Percentiles rank a stretch among this genome's conserved stretches.
phyloP scores from a whole-genome alignment of 2,888 invertebrate species.

The Smittia aterrima region DNA sequence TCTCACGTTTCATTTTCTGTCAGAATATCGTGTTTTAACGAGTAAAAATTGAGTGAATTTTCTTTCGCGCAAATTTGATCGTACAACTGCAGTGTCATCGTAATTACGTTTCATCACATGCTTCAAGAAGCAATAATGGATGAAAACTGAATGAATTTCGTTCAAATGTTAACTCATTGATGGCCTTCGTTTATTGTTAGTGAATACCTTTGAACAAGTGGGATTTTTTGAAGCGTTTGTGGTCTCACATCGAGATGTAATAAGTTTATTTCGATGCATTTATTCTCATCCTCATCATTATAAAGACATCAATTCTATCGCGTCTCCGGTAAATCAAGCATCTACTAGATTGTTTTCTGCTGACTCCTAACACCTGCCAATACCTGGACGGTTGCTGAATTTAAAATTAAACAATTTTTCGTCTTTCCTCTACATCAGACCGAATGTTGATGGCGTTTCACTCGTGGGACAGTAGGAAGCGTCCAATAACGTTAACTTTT shows the following conservation, averaged over 20 bases:
- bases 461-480: constrained; percentile 11
- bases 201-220: not conserved
- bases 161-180: not conserved
- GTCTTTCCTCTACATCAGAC: not conserved
- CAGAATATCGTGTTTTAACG: not conserved
- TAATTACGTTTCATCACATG: constrained; percentile 18
- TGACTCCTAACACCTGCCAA: not conserved
- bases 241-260: not conserved
- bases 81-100: not conserved
- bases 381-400: not conserved
- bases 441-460: not conserved
- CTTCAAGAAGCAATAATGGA: not conserved
- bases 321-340: not conserved
- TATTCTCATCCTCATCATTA: not conserved
- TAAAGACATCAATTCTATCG: not conserved
- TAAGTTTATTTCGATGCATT: not conserved
- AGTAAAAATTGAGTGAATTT: constrained; percentile 7
- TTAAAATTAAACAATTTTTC: not conserved
- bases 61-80: not conserved
- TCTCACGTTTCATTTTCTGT: constrained; percentile 11
- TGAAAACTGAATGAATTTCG: not conserved
- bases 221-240: not conserved
- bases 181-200: not conserved
- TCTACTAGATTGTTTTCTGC: not conserved
- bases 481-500: not conserved